Percentiles rank a stretch among this genome's conserved stretches.
phyloP scores from a whole-genome alignment of 1,140 invertebrate genomes.

The Drosophila neocordata region DNA sequence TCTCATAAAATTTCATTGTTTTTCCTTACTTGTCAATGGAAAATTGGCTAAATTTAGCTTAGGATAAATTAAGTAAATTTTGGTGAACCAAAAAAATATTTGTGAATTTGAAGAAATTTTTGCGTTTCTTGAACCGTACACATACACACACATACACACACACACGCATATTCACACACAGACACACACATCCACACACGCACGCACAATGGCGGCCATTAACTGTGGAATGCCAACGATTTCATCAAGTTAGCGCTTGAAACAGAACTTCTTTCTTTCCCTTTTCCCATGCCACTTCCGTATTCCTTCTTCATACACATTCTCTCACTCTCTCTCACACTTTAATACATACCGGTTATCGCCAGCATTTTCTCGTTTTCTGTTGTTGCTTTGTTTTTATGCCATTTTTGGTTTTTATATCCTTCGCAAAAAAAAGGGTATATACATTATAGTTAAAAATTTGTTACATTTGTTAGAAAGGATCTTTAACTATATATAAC shows the following conservation, averaged over 20 bases:
- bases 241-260: slow-evolving; percentile 10
- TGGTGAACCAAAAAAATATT: too few species aligned
- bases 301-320: not conserved
- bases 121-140: not conserved
- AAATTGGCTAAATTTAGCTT: not conserved
- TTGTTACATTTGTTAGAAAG: too few species aligned
- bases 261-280: not conserved
- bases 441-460: too few species aligned
- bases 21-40: not conserved
- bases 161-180: too few species aligned
- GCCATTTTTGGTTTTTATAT: not conserved
- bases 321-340: not conserved
- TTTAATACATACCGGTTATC: slow-evolving; percentile 10
- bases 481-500: too few species aligned
- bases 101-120: too few species aligned
- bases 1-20: too few species aligned
- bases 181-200: too few species aligned
- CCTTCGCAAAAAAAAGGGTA: too few species aligned
- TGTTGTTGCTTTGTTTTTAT: slow-evolving; percentile 10
- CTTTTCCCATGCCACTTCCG: not conserved
- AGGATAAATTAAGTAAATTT: too few species aligned
- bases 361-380: slow-evolving; percentile 11
- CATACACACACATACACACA: not conserved
- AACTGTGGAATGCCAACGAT: slow-evolving; percentile 5
- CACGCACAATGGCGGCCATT: not conserved